phyloP scores from a whole-genome alignment of 2,797 vertebrate species.

The Poecilia wingei region DNA sequence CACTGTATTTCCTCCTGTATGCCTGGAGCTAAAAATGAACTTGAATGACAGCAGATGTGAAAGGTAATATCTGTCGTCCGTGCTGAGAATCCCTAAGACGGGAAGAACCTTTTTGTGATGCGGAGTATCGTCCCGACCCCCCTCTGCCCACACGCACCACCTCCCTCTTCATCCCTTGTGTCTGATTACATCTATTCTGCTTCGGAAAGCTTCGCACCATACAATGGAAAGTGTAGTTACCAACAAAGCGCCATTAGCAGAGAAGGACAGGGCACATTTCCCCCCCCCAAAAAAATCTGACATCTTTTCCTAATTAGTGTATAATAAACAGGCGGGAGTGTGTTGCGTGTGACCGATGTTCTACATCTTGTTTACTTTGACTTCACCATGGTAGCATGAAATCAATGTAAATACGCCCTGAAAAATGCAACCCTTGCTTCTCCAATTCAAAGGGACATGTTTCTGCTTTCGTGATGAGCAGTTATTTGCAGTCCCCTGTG shows the following conservation, averaged over 20 bases:
- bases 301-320: slow-evolving; percentile 28
- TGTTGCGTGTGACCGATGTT: slow-evolving; percentile 32
- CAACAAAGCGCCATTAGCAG: slow-evolving; percentile 34
- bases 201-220: slow-evolving; percentile 60
- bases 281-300: slow-evolving; percentile 5
- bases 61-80: slow-evolving; percentile 70
- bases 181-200: slow-evolving; percentile 78
- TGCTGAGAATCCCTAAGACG: slow-evolving; percentile 71
- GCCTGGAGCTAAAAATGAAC: slow-evolving; percentile 65
- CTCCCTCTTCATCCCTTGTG: slow-evolving; percentile 58
- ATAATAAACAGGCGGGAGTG: slow-evolving; percentile 12
- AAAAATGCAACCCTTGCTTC: slow-evolving; percentile 33
- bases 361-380: slow-evolving; percentile 46
- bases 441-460: slow-evolving; percentile 36
- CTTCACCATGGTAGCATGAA: slow-evolving; percentile 36
- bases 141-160: slow-evolving; percentile 45
- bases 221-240: slow-evolving; percentile 37
- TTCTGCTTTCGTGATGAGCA: slow-evolving; percentile 26
- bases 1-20: slow-evolving; percentile 35
- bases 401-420: slow-evolving; percentile 31
- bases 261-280: slow-evolving; percentile 25
- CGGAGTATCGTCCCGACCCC: slow-evolving; percentile 52
- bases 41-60: slow-evolving; percentile 70
- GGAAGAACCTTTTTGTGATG: slow-evolving; percentile 75
- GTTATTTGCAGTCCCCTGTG: slow-evolving; percentile 59